A percentile compares a stretch with the other conserved stretches of the same genome.
Evolutionary conservation across 2,113 vertebrate genomes (phyloP).

Genomic region (Telmatochromis sp.): DNA sequence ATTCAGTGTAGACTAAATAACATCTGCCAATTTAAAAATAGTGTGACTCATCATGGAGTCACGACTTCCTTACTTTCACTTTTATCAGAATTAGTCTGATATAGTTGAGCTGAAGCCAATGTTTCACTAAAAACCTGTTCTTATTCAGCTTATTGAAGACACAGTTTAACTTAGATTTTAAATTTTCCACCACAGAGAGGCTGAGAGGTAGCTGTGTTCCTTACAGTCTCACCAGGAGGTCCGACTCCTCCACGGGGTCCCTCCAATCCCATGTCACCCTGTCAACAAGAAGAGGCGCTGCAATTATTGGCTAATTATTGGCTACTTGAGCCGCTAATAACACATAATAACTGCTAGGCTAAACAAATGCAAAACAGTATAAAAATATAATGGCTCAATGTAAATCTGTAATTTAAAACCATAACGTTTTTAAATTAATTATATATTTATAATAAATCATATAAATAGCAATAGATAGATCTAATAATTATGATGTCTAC

Average conservation of each 20-base stretch:
- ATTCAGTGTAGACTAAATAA: neutral
- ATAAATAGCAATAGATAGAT: neutral
- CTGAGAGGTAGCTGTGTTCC: neutral
- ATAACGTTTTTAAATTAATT: neutral
- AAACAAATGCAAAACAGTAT: neutral
- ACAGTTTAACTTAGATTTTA: neutral
- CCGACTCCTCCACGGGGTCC: slow-evolving; percentile 66
- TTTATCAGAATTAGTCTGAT: neutral
- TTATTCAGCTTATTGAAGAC: neutral
- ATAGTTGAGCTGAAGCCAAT: neutral
- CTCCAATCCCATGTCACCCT: slow-evolving; percentile 61
- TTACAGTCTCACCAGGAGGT: slow-evolving; percentile 54
- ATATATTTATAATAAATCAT: neutral
- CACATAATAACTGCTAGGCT: neutral
- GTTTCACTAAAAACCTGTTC: neutral
- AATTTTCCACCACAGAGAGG: neutral
- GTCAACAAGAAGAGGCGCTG: neutral
- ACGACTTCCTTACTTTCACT: neutral
- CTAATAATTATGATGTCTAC: neutral
- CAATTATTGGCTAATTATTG: neutral
- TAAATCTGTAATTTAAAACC: neutral
- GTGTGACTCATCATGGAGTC: too few species aligned
- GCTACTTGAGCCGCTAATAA: neutral
- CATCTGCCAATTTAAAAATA: neutral
- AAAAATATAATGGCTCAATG: neutral